A percentile compares a stretch with the other conserved stretches of the same genome.
phyloP scores from a whole-genome alignment of 2,797 vertebrate genomes.

The Coracias cyanogaster region DNA sequence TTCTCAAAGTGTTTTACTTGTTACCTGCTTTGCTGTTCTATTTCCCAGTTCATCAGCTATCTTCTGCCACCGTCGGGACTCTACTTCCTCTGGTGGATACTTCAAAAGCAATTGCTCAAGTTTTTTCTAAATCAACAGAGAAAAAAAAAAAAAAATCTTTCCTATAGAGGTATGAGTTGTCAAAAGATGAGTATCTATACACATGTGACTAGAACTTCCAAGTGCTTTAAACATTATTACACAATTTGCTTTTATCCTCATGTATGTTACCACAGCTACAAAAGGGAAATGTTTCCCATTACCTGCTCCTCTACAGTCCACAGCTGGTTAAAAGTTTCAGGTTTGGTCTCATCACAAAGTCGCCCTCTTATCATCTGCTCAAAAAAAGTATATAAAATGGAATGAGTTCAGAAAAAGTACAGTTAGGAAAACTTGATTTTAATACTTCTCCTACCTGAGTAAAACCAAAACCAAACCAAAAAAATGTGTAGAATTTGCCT shows the following conservation, averaged over 20 bases:
- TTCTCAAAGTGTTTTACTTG: not conserved
- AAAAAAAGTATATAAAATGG: conserved; percentile 46
- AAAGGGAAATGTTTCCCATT: conserved; percentile 9
- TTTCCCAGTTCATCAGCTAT: conserved; percentile 98
- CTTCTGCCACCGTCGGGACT: conserved; percentile 98
- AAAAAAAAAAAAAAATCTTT: not conserved
- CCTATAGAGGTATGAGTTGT: not conserved
- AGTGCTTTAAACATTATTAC: not conserved
- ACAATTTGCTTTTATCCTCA: not conserved
- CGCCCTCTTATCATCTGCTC: conserved; percentile 95
- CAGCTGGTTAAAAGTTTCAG: conserved; percentile 98
- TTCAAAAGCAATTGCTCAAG: conserved; percentile 95
- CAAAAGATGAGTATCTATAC: not conserved
- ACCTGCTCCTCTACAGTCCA: conserved; percentile 99
- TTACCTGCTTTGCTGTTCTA: conserved; percentile 96
- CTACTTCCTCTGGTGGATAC: conserved; percentile 96
- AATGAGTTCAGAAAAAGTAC: conserved; percentile 49
- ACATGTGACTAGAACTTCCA: not conserved
- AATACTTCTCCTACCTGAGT: not conserved
- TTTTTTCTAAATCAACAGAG: conserved; percentile 86
- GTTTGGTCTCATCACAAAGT: conserved; percentile 93
- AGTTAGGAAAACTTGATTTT: not conserved
- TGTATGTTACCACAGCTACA: not conserved
- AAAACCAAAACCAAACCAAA: not conserved
- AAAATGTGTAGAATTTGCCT: not conserved